phyloP scores from a whole-genome alignment of 2,888 invertebrate species.

The Caenorhabditis drosophilae region DNA sequence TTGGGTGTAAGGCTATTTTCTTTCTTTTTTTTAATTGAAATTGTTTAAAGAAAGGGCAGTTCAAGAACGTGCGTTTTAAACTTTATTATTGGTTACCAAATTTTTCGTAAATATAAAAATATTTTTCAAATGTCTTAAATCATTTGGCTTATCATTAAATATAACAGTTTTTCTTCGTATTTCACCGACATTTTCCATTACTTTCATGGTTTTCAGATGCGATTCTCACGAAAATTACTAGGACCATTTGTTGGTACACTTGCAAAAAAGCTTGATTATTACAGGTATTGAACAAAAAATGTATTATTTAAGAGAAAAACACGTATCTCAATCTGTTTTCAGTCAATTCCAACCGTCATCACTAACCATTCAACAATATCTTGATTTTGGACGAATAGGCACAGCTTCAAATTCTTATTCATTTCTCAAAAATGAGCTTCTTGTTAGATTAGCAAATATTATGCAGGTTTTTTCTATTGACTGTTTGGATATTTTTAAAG shows the following conservation, averaged over 20 bases:
- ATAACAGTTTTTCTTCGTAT: no score
- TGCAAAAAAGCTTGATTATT: conserved; percentile 65
- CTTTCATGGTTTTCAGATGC: conserved; percentile 45
- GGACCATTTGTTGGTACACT: conserved; percentile 61
- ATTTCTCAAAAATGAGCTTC: conserved; percentile 92
- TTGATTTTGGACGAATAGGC: conserved; percentile 84
- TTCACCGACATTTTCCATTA: no score
- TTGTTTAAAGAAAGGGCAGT: no score
- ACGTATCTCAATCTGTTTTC: conserved; percentile 6
- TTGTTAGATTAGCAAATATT: conserved; percentile 92
- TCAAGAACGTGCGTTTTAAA: no score
- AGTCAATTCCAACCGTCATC: conserved; percentile 68
- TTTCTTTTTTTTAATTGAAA: no score
- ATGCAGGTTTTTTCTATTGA: conserved; percentile 76
- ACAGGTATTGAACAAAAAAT: conserved; percentile 37
- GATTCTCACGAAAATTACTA: conserved; percentile 55
- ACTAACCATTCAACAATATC: conserved; percentile 71
- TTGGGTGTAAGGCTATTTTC: no score
- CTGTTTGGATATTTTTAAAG: not conserved
- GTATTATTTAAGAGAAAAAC: not conserved
- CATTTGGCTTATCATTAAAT: no score
- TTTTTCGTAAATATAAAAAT: no score
- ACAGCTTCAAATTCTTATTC: conserved; percentile 84
- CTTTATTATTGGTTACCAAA: no score
- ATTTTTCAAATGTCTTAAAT: no score